Conservation (phyloP, 2,797 vertebrate species). For the Clarias fuscus region DNA sequence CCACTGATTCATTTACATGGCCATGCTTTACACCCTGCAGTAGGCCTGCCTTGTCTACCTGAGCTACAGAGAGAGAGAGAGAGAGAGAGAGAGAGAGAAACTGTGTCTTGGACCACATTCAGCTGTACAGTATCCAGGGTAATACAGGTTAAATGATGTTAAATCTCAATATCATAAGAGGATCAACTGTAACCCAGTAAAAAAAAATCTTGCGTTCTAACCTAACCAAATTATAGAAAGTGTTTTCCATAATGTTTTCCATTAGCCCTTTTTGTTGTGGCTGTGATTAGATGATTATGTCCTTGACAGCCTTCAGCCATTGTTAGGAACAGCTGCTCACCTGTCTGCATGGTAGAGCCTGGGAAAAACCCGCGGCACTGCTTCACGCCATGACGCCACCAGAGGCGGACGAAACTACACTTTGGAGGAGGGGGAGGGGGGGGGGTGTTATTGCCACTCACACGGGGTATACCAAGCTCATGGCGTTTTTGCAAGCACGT, state of each 20-base stretch:
- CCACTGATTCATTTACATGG: slow-evolving; percentile 43
- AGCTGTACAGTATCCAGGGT: background rate
- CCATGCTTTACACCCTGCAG: slow-evolving; percentile 26
- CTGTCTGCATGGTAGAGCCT: slow-evolving; percentile 66
- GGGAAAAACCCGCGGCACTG: slow-evolving; percentile 69
- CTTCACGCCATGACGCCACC: slow-evolving; percentile 71
- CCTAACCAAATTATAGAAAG: slow-evolving; percentile 43
- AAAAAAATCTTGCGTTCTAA: slow-evolving; percentile 10
- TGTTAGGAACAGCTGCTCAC: slow-evolving; percentile 76
- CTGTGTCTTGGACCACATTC: background rate
- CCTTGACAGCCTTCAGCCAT: slow-evolving; percentile 64
- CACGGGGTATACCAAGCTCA: slow-evolving; percentile 44
- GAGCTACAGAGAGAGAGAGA: slow-evolving; percentile 1
- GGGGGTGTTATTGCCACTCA: background rate
- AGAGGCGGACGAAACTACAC: slow-evolving; percentile 24
- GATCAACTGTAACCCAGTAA: background rate
- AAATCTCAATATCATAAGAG: background rate
- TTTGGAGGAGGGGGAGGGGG: background rate
- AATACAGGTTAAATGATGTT: background rate
- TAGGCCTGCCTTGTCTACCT: slow-evolving; percentile 26
- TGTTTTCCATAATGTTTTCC: slow-evolving; percentile 27
- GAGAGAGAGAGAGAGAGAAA: background rate
- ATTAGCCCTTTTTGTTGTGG: slow-evolving; percentile 59
- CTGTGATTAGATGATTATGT: slow-evolving; percentile 76
- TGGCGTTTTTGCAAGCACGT: slow-evolving; percentile 49